phyloP scores from a whole-genome alignment of 2,888 invertebrate species.

The Petrolisthes manimaculis region DNA sequence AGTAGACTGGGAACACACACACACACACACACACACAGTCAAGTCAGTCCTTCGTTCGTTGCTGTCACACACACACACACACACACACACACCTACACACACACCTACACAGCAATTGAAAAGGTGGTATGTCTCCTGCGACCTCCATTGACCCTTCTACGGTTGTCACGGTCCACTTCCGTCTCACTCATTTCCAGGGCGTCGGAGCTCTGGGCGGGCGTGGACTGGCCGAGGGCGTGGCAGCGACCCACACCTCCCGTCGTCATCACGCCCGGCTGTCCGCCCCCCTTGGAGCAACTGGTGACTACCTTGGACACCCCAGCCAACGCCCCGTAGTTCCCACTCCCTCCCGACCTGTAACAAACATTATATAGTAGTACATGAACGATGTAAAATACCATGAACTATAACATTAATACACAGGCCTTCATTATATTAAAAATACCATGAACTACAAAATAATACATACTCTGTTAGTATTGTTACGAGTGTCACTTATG shows the following conservation, averaged over 20 bases:
- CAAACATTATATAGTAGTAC: background rate
- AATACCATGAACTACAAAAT: too few relatives aligned
- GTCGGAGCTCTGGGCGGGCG: slow-evolving; percentile 52
- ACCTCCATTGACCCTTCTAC: slow-evolving; percentile 28
- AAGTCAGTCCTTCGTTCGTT: too few relatives aligned
- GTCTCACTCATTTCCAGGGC: slow-evolving; percentile 60
- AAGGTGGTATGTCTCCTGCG: slow-evolving; percentile 46
- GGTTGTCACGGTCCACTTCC: slow-evolving; percentile 57
- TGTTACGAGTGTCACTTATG: too few relatives aligned
- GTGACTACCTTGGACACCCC: slow-evolving; percentile 28
- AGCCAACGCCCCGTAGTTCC: slow-evolving; percentile 42
- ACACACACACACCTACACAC: slow-evolving; percentile 19
- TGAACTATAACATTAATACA: too few relatives aligned
- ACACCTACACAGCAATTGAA: slow-evolving; percentile 49
- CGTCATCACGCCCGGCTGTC: slow-evolving; percentile 34
- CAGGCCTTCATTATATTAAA: too few relatives aligned
- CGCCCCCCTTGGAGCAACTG: slow-evolving; percentile 37
- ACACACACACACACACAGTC: slow-evolving; percentile 4
- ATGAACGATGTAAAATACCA: background rate
- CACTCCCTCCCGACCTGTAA: slow-evolving; percentile 54
- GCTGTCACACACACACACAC: background rate
- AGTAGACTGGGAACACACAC: background rate
- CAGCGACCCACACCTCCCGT: slow-evolving; percentile 54
- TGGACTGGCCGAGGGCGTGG: slow-evolving; percentile 55
- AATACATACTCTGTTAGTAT: too few relatives aligned